Percentiles rank a stretch among this genome's conserved stretches.
Evolutionary conservation across 2,113 vertebrate species (phyloP).

Genomic region (Corydoras maculifer): DNA sequence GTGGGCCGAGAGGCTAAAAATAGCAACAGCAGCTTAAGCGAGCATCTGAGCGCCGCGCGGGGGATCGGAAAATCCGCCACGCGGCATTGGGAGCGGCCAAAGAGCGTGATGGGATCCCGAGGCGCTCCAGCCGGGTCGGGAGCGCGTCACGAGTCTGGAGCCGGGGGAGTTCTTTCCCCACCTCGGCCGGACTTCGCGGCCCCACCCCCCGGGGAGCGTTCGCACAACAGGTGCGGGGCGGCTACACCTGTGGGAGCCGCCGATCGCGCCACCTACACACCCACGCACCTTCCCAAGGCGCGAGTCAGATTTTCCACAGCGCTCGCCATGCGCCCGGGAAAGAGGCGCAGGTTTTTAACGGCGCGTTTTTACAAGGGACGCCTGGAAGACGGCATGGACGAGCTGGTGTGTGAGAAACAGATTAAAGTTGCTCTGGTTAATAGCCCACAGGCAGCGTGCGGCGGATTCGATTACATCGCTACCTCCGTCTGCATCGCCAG

Average conservation of each 20-base stretch:
- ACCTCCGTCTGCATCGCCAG: conserved; percentile 55
- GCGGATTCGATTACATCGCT: conserved; percentile 65
- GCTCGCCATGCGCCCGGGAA: conserved; percentile 63
- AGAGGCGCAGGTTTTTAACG: conserved; percentile 57
- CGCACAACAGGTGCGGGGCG: conserved; percentile 71
- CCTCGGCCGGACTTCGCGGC: conserved; percentile 16
- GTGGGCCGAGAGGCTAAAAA: conserved; percentile 61
- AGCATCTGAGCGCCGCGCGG: conserved; percentile 70
- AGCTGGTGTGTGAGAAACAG: neutral
- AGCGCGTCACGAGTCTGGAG: conserved; percentile 22
- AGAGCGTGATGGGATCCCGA: conserved; percentile 52
- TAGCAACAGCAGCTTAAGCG: conserved; percentile 67
- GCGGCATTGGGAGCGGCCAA: conserved; percentile 56
- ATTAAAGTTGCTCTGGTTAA: conserved; percentile 55
- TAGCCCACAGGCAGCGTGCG: conserved; percentile 56
- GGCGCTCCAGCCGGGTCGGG: conserved; percentile 56
- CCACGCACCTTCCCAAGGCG: conserved; percentile 58
- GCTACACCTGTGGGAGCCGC: conserved; percentile 63
- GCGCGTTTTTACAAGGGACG: conserved; percentile 57
- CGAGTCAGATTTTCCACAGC: conserved; percentile 67
- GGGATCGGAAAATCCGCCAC: conserved; percentile 67
- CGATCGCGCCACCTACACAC: conserved; percentile 55
- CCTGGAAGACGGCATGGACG: conserved; percentile 36
- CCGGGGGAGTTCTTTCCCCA: conserved; percentile 23
- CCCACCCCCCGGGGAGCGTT: conserved; percentile 56